phyloP scores from a whole-genome alignment of 2,797 vertebrate species.

The Pogonophryne albipinna region DNA sequence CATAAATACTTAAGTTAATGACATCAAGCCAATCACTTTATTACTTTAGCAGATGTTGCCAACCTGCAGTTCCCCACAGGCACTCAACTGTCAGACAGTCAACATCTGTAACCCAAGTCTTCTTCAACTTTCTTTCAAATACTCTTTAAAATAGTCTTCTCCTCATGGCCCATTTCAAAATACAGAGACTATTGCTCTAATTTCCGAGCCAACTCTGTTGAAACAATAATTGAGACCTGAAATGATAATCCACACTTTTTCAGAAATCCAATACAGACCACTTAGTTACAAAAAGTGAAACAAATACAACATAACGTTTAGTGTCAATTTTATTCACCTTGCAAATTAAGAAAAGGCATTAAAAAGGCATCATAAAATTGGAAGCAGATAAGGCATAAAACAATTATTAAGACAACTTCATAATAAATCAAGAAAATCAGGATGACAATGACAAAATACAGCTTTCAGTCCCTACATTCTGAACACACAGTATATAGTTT shows the following conservation, averaged over 20 bases:
- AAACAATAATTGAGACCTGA: background rate
- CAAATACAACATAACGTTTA: background rate
- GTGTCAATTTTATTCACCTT: constrained; percentile 60
- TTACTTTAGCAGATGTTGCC: background rate
- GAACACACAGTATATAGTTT: constrained; percentile 48
- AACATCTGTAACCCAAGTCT: background rate
- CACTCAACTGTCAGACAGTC: background rate
- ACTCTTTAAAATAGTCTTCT: background rate
- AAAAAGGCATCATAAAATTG: constrained; percentile 27
- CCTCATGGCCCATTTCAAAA: background rate
- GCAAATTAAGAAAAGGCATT: constrained; percentile 18
- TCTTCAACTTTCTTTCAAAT: background rate
- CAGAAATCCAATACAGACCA: no score
- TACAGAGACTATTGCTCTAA: background rate
- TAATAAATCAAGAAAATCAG: constrained; percentile 18
- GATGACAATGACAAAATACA: constrained; percentile 14
- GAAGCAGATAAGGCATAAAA: constrained; percentile 16
- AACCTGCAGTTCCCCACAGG: background rate
- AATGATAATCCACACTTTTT: background rate
- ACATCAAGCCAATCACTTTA: background rate
- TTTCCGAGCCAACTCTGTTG: background rate
- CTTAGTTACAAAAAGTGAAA: background rate
- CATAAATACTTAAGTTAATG: background rate
- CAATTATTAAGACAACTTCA: constrained; percentile 31
- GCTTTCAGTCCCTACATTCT: constrained; percentile 40